phyloP scores from a whole-genome alignment of 2,888 invertebrate genomes.

The Phytoseiulus persimilis region DNA sequence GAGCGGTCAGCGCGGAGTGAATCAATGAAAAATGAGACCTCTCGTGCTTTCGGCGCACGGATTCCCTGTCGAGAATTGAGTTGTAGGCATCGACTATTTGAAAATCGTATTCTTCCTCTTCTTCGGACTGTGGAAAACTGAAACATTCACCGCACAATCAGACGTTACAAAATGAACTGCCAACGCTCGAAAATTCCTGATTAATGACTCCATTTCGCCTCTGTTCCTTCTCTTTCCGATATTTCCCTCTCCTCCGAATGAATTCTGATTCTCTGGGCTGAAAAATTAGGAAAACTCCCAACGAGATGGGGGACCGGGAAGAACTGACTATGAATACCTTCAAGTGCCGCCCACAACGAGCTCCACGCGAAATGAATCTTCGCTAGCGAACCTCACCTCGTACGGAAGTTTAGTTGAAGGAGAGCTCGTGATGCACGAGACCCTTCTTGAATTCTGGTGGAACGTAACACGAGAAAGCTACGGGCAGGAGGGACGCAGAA shows the following conservation, averaged over 20 bases:
- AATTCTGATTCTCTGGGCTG: neutral
- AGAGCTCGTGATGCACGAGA: no score
- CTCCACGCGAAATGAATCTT: no score
- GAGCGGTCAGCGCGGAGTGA: neutral
- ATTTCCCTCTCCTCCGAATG: neutral
- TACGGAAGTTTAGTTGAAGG: no score
- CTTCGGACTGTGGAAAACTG: neutral
- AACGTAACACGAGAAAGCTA: no score
- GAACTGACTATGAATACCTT: no score
- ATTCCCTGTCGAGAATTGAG: neutral
- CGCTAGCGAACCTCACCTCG: no score
- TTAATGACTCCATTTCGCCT: neutral
- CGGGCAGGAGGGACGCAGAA: no score
- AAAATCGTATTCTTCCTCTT: neutral
- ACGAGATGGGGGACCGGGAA: no score
- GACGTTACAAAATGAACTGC: neutral
- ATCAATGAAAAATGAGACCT: neutral
- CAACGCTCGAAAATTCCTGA: neutral
- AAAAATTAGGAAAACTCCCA: no score
- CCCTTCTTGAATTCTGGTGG: no score
- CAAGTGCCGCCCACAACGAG: no score
- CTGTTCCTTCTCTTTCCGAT: neutral
- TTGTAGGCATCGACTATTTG: neutral
- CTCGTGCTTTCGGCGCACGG: neutral
- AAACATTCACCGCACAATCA: neutral